Evolutionary conservation across 1,140 invertebrate species (phyloP), one percentile per base, ranked within the genome.

Genomic region (Drosophila nigrodunni): DNA sequence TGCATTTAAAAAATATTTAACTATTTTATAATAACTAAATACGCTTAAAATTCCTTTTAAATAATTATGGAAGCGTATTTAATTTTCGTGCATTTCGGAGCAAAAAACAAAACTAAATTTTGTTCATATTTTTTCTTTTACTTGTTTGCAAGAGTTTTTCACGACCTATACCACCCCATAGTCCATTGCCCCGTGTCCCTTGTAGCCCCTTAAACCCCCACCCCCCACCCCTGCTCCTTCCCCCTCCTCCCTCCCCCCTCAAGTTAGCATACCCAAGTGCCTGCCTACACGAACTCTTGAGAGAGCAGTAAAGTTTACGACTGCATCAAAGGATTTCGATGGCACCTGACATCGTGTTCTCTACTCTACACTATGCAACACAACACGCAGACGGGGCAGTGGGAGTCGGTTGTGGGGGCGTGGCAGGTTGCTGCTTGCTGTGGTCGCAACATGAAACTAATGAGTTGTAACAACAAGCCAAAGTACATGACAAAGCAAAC

Each of bases 381-480:
- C 25, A 5, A 30, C 25, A 30, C 25, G 25, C 25, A 30, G 25
- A 5, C 3, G 6, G 41, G 34, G n/a, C 6, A 18, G 2, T 18
- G 37, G 3, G 13, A 30, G 52, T 11, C 44, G 39, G 49, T n/a
- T 10, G 52, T 21, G n/a, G 8, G n/a, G 7, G 49, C 15, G 34
- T 11, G 15, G 18, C 15, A 41, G 43, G 9, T 7, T 8, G 39
- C 11, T 11, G 10, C 15, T 46, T 9, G 15, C 59, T 55, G 60
- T 52, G 46, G 66, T 69, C 47, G 68, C 70, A 55, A 78, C 80
- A 77, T 70, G 80, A 78, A 82, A 78, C 80, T 82, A 82, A 82
- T 82, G 79, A 82, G 80, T 82, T 82, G 80, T 82, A 78, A 82
- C 79, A 82, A 82, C 79, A 82, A 82, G 79, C 75, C 64, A 68